Conservation (phyloP, 2,888 invertebrate genomes). For the Mactromeris polynyma region DNA sequence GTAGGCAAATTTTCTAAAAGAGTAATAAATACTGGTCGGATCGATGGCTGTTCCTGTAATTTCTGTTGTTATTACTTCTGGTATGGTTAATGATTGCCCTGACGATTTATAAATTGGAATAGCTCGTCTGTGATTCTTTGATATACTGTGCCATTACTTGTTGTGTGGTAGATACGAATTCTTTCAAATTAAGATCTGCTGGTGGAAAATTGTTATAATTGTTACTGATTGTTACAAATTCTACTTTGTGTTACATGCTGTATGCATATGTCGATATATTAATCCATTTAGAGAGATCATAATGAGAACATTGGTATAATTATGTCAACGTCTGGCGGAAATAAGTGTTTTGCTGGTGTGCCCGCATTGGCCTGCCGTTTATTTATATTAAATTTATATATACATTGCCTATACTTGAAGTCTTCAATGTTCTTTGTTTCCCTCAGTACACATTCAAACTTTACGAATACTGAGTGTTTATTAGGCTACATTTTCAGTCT, state of each 20-base stretch:
- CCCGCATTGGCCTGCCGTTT: too few species aligned
- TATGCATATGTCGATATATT: too few species aligned
- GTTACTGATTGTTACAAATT: neutral
- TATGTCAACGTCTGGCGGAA: too few species aligned
- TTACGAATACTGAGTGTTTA: too few species aligned
- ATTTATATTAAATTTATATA: too few species aligned
- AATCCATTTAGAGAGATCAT: too few species aligned
- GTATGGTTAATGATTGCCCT: neutral
- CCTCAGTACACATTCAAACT: too few species aligned
- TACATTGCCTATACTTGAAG: too few species aligned
- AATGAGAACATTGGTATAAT: too few species aligned
- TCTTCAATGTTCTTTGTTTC: too few species aligned
- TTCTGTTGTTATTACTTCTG: neutral
- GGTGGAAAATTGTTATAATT: neutral
- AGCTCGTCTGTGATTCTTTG: neutral
- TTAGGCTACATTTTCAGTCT: too few species aligned
- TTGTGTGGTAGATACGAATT: neutral
- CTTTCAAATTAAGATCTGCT: neutral
- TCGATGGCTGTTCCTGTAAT: neutral
- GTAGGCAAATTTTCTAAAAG: neutral
- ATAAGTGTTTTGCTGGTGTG: too few species aligned
- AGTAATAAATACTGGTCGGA: slow-evolving; percentile 14
- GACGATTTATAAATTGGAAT: neutral
- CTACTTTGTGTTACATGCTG: neutral
- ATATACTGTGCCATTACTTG: neutral